Evolutionary conservation across 2,888 invertebrate genomes (phyloP), one percentile per base, ranked within the genome.

Genomic region (Volucella inanis): DNA sequence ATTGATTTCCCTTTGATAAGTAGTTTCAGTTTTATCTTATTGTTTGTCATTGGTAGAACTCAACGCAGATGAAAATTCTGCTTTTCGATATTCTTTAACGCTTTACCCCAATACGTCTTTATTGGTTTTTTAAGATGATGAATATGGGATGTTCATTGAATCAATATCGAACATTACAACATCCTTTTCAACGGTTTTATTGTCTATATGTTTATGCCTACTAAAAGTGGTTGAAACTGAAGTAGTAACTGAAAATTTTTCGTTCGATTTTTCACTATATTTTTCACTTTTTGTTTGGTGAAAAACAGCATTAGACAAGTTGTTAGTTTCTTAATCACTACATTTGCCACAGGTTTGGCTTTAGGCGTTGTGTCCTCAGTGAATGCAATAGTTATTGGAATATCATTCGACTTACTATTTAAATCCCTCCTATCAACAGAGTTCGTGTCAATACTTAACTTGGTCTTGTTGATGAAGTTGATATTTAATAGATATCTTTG

Each of bases 81-180:
- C 18, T 18, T 52, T 31, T 22, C 12, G 22, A 6, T 6, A 31
- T 0, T 31, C 6, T 31, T 31, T 31, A 6, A 4, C 0, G 2
- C 43, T 18, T 45, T 72, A 22, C 76, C 43, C 8, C 41, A 49
- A 11, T 80, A 80, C 0, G 75, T 80, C 14, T 72, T 78, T 0
- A 68, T 54, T 18, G 67, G 67, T 41, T 47, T 52, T 18, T 54
- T 14, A 14, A 45, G 22, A 18, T 41, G 55, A 1, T 43, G 59
- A 54, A 47, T 65, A 39, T 47, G 12, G 2, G 61, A 61, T 12
- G 15, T 12, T 11, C 10, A 47, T 43, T 11, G 45, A 14, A 8
- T 75, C 49, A 8, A 75, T 39, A 8, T 14, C 41, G 2, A 61
- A 38, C 0, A 65, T 79, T 0, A 72, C n/a, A 0, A 49, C 49